Percentiles rank a stretch among this genome's conserved stretches.
These are phyloP conservation scores for Xestia ashworthii DNA, from an alignment of 2,888 invertebrate genomes.

Conservation along the genomic window DNA sequence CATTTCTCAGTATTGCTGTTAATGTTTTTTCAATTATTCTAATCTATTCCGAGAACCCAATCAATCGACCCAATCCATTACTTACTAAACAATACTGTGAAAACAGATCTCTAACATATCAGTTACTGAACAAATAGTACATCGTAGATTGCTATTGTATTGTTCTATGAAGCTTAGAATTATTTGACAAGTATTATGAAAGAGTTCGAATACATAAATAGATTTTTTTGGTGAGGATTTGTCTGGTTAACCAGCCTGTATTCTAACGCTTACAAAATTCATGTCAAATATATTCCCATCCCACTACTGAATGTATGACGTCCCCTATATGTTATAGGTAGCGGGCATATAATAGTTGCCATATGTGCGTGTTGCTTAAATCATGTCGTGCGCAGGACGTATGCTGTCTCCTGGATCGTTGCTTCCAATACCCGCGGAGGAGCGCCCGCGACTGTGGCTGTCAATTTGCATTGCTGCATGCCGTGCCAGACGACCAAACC, in stretches of 20 bases:
- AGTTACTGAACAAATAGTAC: conserved; percentile 33
- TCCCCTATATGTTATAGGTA: conserved; percentile 45
- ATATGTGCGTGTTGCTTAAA: conserved; percentile 84
- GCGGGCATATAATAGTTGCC: conserved; percentile 60
- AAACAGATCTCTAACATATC: conserved; percentile 16
- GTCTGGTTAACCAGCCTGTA: conserved; percentile 10
- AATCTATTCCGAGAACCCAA: conserved; percentile 10
- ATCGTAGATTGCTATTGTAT: conserved; percentile 54
- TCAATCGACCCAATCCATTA: conserved; percentile 15
- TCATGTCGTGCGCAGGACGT: conserved; percentile 92
- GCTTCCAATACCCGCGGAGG: conserved; percentile 96
- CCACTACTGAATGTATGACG: conserved; percentile 43
- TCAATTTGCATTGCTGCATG: conserved; percentile 97
- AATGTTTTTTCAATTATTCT: conserved; percentile 12
- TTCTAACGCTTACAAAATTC: conserved; percentile 33
- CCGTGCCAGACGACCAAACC: conserved; percentile 92
- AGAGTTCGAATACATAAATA: conserved; percentile 19
- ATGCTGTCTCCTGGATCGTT: conserved; percentile 97
- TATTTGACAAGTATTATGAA: conserved; percentile 32
- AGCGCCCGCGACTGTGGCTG: conserved; percentile 96
- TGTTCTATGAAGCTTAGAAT: conserved; percentile 41
- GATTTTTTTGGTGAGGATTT: neutral
- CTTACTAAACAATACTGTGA: conserved; percentile 14
- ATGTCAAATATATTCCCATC: conserved; percentile 22
- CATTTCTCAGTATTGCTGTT: neutral